Evolutionary conservation across 2,797 vertebrate genomes (phyloP).

Genomic region (Sebastes baramenuke): DNA sequence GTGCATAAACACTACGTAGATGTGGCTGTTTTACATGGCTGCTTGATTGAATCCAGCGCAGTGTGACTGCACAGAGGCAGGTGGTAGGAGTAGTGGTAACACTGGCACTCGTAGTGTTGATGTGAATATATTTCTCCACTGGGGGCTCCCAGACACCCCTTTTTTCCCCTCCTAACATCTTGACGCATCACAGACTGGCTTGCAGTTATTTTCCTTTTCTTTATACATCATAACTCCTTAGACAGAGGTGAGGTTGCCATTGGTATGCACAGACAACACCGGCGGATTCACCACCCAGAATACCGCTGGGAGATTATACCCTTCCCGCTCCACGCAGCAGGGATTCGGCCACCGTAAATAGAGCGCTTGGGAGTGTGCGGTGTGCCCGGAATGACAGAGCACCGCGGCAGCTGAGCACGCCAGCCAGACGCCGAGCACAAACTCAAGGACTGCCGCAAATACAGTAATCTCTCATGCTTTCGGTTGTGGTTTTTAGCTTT

Average conservation of each 20-base stretch:
- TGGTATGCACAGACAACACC: constrained; percentile 70
- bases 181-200: not conserved
- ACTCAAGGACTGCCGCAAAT: constrained; percentile 70
- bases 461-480: constrained; percentile 69
- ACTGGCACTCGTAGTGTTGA: constrained; percentile 22
- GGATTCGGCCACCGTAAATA: constrained; percentile 73
- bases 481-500: constrained; percentile 44
- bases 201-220: not conserved
- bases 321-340: constrained; percentile 69
- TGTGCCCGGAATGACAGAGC: constrained; percentile 73
- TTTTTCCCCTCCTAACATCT: constrained; percentile 13
- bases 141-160: constrained; percentile 28
- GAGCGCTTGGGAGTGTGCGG: constrained; percentile 67
- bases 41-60: constrained; percentile 56
- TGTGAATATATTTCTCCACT: constrained; percentile 30
- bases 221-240: constrained; percentile 60
- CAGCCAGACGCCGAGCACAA: constrained; percentile 45
- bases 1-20: constrained; percentile 18
- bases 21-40: constrained; percentile 44
- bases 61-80: constrained; percentile 48
- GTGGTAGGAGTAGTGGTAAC: constrained; percentile 39
- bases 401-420: constrained; percentile 25
- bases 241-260: constrained; percentile 73
- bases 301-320: constrained; percentile 77
- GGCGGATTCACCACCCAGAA: constrained; percentile 71